Evolutionary conservation across 2,797 vertebrate genomes (phyloP).

Genomic region (Premnoplex brunnescens): DNA sequence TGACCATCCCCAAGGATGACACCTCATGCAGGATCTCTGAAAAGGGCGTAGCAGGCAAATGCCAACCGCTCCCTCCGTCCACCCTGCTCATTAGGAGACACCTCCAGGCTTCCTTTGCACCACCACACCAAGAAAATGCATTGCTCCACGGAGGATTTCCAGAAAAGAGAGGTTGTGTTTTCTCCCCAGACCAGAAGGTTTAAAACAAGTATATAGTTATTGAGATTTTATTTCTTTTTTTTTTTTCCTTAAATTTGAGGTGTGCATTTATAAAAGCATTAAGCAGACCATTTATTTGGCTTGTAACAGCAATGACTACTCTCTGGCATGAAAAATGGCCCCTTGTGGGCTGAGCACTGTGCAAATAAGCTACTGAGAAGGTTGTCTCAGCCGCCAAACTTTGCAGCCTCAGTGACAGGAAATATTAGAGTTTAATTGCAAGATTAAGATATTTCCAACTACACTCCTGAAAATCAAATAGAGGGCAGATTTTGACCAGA

Average conservation of each 20-base stretch:
- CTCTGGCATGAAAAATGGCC: constrained; percentile 19
- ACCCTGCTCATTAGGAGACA: not conserved
- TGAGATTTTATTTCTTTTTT: not conserved
- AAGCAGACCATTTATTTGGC: constrained; percentile 2
- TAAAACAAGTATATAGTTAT: not conserved
- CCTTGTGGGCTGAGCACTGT: not conserved
- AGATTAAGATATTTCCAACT: constrained; percentile 41
- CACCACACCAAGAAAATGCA: not conserved
- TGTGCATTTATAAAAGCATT: constrained; percentile 11
- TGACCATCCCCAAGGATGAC: not conserved
- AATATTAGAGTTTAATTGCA: constrained; percentile 16
- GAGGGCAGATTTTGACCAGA: constrained; percentile 25
- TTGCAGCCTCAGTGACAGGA: not conserved
- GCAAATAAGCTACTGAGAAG: not conserved
- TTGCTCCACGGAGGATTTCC: not conserved
- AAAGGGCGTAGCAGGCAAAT: not conserved
- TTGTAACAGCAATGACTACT: not conserved
- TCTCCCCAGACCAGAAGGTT: not conserved
- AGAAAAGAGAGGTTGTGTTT: not conserved
- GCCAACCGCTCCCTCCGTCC: not conserved
- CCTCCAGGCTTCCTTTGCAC: not conserved
- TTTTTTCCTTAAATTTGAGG: not conserved
- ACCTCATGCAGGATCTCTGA: not conserved
- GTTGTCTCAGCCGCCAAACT: not conserved
- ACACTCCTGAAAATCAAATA: not conserved